Evolutionary conservation across 2,113 vertebrate genomes (phyloP).

Genomic region (Harpagus bidentatus): DNA sequence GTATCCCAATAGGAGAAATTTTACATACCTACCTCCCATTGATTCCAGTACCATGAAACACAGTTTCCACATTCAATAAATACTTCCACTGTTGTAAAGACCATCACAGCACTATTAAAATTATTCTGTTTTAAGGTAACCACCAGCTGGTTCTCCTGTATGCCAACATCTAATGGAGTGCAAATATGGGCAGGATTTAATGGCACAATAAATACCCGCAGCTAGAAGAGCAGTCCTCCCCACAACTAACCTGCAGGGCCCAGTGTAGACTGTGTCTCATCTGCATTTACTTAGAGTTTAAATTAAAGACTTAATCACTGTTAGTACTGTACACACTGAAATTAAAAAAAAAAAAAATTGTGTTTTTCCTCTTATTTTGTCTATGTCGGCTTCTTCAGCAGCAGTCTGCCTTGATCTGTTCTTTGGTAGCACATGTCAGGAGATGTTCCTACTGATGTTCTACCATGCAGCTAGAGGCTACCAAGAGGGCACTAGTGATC

Average conservation of each 20-base stretch:
- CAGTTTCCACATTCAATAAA: not conserved
- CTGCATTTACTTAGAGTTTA: not conserved
- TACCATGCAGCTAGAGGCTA: not conserved
- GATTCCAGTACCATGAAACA: not conserved
- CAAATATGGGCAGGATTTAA: not conserved
- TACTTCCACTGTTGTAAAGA: not conserved
- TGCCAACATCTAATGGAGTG: not conserved
- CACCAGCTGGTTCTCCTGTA: not conserved
- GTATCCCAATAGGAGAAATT: not conserved
- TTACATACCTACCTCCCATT: not conserved
- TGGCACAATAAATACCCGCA: not conserved
- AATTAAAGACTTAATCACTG: not conserved
- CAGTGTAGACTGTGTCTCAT: not conserved
- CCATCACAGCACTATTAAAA: not conserved
- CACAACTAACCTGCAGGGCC: not conserved
- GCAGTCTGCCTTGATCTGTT: not conserved
- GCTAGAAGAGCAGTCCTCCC: not conserved
- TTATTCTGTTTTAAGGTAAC: not conserved
- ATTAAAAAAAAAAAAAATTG: not conserved
- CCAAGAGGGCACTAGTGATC: not conserved
- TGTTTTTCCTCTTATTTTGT: not conserved
- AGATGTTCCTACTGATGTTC: not conserved
- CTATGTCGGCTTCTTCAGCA: accelerated
- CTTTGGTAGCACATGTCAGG: not conserved
- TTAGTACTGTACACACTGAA: not conserved